These are phyloP conservation scores for Merops nubicus DNA, from an alignment of 2,113 vertebrate species.

Conservation along the genomic window DNA sequence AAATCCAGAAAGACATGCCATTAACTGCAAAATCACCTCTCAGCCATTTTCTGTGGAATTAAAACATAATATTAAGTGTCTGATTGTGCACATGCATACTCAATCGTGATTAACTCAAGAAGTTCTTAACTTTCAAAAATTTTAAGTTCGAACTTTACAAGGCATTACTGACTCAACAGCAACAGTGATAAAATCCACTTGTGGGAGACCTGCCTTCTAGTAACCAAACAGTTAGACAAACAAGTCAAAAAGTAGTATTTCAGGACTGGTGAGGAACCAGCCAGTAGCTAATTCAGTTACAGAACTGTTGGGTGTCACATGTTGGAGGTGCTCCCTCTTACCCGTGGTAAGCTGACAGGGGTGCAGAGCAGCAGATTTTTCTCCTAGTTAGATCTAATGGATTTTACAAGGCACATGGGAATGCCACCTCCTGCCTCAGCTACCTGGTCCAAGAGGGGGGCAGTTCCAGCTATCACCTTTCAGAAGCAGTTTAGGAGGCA, in stretches of 20 bases:
- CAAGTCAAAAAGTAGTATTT: background rate
- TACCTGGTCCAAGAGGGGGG: background rate
- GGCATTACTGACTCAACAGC: background rate
- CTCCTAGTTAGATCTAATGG: background rate
- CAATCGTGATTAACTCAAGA: background rate
- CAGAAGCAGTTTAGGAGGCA: background rate
- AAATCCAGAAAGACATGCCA: background rate
- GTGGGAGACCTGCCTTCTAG: background rate
- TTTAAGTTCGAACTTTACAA: background rate
- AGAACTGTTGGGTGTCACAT: background rate
- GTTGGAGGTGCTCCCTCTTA: background rate
- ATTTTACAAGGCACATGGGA: background rate
- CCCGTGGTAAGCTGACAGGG: background rate
- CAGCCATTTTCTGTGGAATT: background rate
- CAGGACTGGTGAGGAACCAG: background rate
- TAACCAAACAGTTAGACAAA: background rate
- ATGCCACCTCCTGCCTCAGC: background rate
- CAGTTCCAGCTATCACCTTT: background rate
- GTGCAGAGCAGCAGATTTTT: background rate
- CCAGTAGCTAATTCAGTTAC: background rate
- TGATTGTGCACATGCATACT: background rate
- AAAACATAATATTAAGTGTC: background rate
- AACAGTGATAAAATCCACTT: background rate
- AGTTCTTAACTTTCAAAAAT: background rate
- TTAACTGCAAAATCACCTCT: background rate